Percentiles rank a stretch among this genome's conserved stretches.
Evolutionary conservation across 2,113 vertebrate genomes (phyloP).

Genomic region (Nannospalax galili): DNA sequence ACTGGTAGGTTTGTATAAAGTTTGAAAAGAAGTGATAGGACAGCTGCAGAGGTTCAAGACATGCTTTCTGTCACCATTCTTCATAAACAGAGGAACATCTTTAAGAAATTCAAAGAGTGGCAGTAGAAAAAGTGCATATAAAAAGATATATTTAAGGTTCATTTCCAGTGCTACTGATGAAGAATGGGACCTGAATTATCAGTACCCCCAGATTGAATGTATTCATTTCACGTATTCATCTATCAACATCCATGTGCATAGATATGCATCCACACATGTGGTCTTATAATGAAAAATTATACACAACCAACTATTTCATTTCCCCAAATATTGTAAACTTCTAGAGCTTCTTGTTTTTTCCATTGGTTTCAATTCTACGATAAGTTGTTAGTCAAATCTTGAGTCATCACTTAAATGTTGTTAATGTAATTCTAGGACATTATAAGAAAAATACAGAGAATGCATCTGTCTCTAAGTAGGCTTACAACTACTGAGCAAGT

Average conservation of each 20-base stretch:
- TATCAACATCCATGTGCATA: not conserved
- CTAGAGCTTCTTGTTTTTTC: not conserved
- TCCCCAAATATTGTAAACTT: not conserved
- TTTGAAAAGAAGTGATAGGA: not conserved
- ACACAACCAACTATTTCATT: slow-evolving; percentile 6
- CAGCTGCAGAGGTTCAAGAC: not conserved
- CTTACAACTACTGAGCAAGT: not conserved
- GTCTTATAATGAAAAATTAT: slow-evolving; percentile 38
- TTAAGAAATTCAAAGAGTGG: not conserved
- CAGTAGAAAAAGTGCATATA: not conserved
- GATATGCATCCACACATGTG: not conserved
- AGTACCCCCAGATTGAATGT: not conserved
- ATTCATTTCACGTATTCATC: not conserved
- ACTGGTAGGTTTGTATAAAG: not conserved
- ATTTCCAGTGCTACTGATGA: not conserved
- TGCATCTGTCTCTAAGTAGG: not conserved
- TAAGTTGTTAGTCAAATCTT: not conserved
- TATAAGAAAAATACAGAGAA: not conserved
- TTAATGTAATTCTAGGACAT: not conserved
- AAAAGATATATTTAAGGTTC: not conserved
- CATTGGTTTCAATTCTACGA: not conserved
- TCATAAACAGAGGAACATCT: not conserved
- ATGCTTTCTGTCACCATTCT: not conserved
- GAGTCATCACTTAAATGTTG: slow-evolving; percentile 8
- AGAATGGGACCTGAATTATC: not conserved